phyloP scores from a whole-genome alignment of 1,140 invertebrate genomes.

The Drosophila lowei region DNA sequence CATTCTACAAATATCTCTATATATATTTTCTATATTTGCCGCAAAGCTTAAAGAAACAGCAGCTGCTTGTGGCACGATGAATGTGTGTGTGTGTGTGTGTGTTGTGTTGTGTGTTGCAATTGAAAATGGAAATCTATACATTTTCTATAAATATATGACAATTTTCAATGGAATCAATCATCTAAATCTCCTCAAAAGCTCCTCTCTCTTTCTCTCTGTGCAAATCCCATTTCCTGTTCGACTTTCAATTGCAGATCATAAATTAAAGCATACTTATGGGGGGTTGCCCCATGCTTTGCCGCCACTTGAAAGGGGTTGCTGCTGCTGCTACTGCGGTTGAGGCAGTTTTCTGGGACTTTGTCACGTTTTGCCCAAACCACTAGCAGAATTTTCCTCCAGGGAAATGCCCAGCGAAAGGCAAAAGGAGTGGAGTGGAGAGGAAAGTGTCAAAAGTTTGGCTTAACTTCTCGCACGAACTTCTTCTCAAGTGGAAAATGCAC shows the following conservation, averaged over 20 bases:
- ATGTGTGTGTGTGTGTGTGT: no score
- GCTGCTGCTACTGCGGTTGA: slow-evolving; percentile 26
- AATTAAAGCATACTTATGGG: slow-evolving; percentile 59
- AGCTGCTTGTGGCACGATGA: no score
- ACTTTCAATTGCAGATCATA: slow-evolving; percentile 11
- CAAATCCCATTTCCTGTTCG: background rate
- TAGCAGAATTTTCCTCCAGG: slow-evolving; percentile 19
- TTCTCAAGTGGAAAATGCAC: slow-evolving; percentile 32
- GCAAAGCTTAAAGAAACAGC: no score
- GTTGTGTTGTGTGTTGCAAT: no score
- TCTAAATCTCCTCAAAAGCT: no score
- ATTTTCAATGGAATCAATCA: background rate
- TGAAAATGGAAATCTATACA: no score
- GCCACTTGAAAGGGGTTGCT: slow-evolving; percentile 8
- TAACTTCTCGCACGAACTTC: slow-evolving; percentile 65
- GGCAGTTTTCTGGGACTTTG: slow-evolving; percentile 48
- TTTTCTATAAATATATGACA: no score
- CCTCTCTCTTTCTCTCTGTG: background rate
- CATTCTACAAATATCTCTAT: background rate
- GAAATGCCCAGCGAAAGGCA: slow-evolving; percentile 12
- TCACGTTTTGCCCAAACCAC: slow-evolving; percentile 40
- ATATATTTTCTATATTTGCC: background rate
- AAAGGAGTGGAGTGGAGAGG: slow-evolving; percentile 14
- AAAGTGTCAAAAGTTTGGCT: slow-evolving; percentile 74
- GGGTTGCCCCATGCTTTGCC: slow-evolving; percentile 7